Conservation (phyloP, 2,113 vertebrate genomes). For the Lophura nycthemera region DNA sequence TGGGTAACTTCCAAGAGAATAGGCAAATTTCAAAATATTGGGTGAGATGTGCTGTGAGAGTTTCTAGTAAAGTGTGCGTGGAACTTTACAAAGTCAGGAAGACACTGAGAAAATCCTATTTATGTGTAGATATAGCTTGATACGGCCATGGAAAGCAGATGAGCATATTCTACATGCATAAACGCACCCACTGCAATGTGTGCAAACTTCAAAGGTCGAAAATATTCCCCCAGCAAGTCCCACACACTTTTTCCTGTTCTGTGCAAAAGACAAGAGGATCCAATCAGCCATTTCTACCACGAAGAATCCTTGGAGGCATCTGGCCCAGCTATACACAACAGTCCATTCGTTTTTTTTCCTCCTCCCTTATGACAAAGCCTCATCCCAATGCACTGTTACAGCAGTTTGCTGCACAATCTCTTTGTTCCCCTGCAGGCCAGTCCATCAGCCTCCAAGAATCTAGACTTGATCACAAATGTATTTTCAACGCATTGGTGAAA, state of each 20-base stretch:
- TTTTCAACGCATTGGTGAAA: slow-evolving; percentile 55
- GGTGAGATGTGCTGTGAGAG: not conserved
- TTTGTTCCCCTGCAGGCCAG: slow-evolving; percentile 36
- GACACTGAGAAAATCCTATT: not conserved
- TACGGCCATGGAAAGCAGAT: not conserved
- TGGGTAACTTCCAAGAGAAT: not conserved
- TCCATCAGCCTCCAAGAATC: slow-evolving; percentile 54
- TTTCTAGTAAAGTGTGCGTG: not conserved
- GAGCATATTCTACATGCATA: not conserved
- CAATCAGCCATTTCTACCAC: not conserved
- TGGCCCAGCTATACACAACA: not conserved
- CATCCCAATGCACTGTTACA: not conserved
- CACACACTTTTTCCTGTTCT: not conserved
- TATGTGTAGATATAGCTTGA: not conserved
- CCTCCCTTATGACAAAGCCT: not conserved
- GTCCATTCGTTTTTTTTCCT: not conserved
- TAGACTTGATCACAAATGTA: slow-evolving; percentile 47
- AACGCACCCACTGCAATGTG: rapidly evolving
- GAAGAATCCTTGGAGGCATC: not conserved
- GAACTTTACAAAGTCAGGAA: not conserved
- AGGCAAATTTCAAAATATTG: not conserved
- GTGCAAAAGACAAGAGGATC: not conserved
- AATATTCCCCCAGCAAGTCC: not conserved
- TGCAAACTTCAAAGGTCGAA: not conserved
- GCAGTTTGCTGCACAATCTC: not conserved